Percentiles rank a stretch among this genome's conserved stretches.
phyloP scores from a whole-genome alignment of 2,113 vertebrate species.

The Nibea coibor region DNA sequence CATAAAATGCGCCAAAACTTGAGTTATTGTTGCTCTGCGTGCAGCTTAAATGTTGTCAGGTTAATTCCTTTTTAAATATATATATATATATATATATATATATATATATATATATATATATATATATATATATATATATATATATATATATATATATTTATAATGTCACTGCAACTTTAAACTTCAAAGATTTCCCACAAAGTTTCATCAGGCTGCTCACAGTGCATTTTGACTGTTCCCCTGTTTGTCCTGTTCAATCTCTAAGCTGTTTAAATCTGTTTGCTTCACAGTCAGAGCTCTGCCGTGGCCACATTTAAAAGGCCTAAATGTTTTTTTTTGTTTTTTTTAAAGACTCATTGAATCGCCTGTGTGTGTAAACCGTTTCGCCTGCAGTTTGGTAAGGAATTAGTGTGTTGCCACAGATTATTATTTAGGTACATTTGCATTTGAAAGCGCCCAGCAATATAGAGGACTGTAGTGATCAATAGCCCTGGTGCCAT shows the following conservation, averaged over 20 bases:
- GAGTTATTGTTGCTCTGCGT: not conserved
- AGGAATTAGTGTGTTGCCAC: slow-evolving; percentile 81
- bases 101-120: no score
- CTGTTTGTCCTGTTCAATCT: slow-evolving; percentile 74
- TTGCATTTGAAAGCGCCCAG: slow-evolving; percentile 80
- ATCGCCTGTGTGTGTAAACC: slow-evolving; percentile 72
- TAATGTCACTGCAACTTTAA: slow-evolving; percentile 30
- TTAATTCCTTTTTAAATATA: no score
- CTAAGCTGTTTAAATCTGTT: slow-evolving; percentile 56
- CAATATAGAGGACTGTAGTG: slow-evolving; percentile 78
- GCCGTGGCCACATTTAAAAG: slow-evolving; percentile 41
- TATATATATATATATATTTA: not conserved
- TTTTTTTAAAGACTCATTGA: slow-evolving; percentile 27
- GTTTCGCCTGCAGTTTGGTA: slow-evolving; percentile 79
- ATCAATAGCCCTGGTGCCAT: slow-evolving; percentile 81
- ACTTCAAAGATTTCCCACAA: not conserved
- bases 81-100: no score
- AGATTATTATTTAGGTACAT: slow-evolving; percentile 82
- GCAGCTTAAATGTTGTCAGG: no score
- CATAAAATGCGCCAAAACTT: not conserved
- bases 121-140: no score
- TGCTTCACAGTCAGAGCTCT: slow-evolving; percentile 46
- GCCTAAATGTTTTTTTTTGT: slow-evolving; percentile 11
- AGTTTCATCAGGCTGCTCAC: slow-evolving; percentile 55
- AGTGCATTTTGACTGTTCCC: slow-evolving; percentile 55